Conservation (phyloP, 2,113 vertebrate genomes). For the Chaetura pelagica region DNA sequence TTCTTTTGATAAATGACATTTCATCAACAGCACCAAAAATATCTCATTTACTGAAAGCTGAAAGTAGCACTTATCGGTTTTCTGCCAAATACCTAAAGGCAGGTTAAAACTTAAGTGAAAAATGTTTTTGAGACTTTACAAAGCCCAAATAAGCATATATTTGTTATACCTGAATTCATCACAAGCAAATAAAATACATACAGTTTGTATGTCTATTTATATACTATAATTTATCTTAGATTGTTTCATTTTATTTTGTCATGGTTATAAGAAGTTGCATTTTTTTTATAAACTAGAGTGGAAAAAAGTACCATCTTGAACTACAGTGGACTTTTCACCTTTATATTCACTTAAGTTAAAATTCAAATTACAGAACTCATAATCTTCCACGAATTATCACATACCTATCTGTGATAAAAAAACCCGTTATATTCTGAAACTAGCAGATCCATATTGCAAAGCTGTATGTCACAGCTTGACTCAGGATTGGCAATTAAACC, state of each 20-base stretch:
- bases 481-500: too few relatives aligned
- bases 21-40: constrained; percentile 53
- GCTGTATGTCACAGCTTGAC: neutral
- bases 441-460: neutral
- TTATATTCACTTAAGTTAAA: neutral
- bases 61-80: constrained; percentile 56
- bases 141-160: neutral
- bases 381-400: neutral
- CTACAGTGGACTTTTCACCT: neutral
- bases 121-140: constrained; percentile 29
- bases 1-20: constrained; percentile 69
- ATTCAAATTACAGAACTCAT: neutral
- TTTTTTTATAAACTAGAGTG: neutral
- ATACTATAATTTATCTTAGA: neutral
- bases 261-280: neutral
- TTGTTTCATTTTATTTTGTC: neutral
- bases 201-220: neutral
- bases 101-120: constrained; percentile 29
- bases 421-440: neutral
- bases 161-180: neutral
- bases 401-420: neutral
- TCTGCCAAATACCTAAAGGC: constrained; percentile 47
- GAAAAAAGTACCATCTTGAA: neutral
- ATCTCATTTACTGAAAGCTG: constrained; percentile 60
- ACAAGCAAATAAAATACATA: neutral